Conservation (phyloP, 1,140 invertebrate genomes). For the Trachymyrmex cornetzi region DNA sequence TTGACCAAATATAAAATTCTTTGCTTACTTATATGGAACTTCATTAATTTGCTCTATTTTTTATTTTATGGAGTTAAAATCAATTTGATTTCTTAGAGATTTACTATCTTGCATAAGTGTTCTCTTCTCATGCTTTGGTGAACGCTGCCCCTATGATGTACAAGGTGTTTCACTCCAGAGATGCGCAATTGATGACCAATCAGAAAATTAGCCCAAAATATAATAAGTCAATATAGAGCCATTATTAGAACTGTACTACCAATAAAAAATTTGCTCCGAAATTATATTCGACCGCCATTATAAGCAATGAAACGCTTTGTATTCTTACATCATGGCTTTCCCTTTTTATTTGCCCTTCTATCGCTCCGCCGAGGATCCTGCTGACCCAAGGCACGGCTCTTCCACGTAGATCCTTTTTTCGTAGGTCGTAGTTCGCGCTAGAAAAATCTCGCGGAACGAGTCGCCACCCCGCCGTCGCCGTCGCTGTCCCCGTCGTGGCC, state of each 20-base stretch:
- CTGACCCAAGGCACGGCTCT: conserved; percentile 30
- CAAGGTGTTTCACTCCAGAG: too few relatives aligned
- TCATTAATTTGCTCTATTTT: conserved; percentile 1
- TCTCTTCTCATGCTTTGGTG: background rate
- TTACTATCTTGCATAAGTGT: background rate
- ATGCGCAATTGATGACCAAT: too few relatives aligned
- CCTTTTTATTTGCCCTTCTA: background rate
- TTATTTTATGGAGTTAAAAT: background rate
- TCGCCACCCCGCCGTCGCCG: conserved; percentile 79
- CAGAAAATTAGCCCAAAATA: too few relatives aligned
- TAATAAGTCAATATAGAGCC: too few relatives aligned
- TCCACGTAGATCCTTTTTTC: conserved; percentile 61
- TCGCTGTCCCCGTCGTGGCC: conserved; percentile 66
- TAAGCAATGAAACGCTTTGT: too few relatives aligned
- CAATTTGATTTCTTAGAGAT: background rate
- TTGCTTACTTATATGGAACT: too few relatives aligned
- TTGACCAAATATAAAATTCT: too few relatives aligned
- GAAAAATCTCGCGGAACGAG: conserved; percentile 84
- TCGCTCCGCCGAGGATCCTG: conserved; percentile 10
- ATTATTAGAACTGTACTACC: too few relatives aligned
- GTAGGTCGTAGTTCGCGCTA: conserved; percentile 71
- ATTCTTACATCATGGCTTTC: background rate
- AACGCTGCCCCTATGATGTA: background rate
- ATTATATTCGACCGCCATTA: too few relatives aligned
- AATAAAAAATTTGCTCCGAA: too few relatives aligned